phyloP scores from a whole-genome alignment of 2,797 vertebrate genomes.

The Meda fulgida region DNA sequence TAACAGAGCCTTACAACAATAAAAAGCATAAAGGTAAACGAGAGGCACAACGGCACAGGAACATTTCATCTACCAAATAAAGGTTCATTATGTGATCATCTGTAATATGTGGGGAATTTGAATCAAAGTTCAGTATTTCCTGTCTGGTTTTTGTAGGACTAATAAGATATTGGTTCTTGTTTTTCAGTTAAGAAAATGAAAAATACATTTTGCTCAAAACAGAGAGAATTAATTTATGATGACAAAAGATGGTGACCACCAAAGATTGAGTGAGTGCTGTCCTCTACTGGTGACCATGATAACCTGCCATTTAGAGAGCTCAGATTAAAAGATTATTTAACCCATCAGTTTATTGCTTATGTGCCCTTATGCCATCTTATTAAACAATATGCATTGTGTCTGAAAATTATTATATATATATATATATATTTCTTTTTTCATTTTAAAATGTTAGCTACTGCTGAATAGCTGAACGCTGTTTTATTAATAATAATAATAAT shows the following conservation, averaged over 20 bases:
- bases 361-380: neutral
- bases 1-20: neutral
- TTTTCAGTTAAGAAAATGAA: neutral
- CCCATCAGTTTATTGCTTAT: neutral
- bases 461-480: neutral
- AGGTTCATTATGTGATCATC: neutral
- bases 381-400: neutral
- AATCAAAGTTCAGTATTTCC: neutral
- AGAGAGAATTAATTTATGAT: neutral
- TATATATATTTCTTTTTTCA: too few relatives aligned
- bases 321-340: neutral
- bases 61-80: neutral
- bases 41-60: neutral
- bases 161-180: neutral
- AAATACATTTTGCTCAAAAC: neutral
- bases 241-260: neutral
- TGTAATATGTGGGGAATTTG: neutral
- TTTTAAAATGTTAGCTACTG: neutral
- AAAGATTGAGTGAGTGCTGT: conserved; percentile 43
- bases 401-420: neutral
- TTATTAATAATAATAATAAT: neutral
- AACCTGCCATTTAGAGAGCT: neutral
- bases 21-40: neutral
- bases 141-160: neutral
- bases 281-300: conserved; percentile 47